Conservation (phyloP, 1,140 invertebrate species). For the Phortica variegata region DNA sequence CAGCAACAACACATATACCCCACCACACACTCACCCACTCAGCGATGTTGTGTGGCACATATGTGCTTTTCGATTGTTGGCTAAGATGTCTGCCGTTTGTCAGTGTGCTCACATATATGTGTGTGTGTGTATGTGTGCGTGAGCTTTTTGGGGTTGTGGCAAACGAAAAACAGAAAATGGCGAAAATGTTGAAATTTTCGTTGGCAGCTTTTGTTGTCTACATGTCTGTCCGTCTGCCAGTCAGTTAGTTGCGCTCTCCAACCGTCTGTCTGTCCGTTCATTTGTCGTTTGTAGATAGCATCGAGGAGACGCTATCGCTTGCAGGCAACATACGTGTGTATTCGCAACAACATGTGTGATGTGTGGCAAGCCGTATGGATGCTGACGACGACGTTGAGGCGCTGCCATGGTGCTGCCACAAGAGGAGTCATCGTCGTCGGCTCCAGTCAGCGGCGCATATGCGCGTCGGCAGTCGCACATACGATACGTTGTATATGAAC, state of each 20-base stretch:
- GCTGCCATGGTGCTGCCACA: background rate
- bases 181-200: background rate
- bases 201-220: no score
- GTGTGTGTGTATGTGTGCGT: background rate
- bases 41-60: slow-evolving; percentile 25
- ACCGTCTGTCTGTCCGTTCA: no score
- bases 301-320: slow-evolving; percentile 53
- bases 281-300: no score
- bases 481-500: slow-evolving; percentile 56
- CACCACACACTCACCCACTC: no score
- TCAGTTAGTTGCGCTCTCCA: no score
- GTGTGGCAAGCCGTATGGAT: slow-evolving; percentile 55
- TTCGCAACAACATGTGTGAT: slow-evolving; percentile 57
- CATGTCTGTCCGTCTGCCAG: no score
- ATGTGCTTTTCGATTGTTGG: slow-evolving; percentile 47
- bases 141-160: no score
- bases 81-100: slow-evolving; percentile 24
- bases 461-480: slow-evolving; percentile 41
- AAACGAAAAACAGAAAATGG: slow-evolving; percentile 20
- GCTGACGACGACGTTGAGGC: slow-evolving; percentile 21
- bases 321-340: slow-evolving; percentile 57
- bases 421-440: background rate
- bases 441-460: slow-evolving; percentile 5
- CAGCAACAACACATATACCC: background rate
- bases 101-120: background rate